A percentile compares a stretch with the other conserved stretches of the same genome.
Conservation (phyloP, 2,113 vertebrate genomes). For the Mirounga angustirostris region DNA sequence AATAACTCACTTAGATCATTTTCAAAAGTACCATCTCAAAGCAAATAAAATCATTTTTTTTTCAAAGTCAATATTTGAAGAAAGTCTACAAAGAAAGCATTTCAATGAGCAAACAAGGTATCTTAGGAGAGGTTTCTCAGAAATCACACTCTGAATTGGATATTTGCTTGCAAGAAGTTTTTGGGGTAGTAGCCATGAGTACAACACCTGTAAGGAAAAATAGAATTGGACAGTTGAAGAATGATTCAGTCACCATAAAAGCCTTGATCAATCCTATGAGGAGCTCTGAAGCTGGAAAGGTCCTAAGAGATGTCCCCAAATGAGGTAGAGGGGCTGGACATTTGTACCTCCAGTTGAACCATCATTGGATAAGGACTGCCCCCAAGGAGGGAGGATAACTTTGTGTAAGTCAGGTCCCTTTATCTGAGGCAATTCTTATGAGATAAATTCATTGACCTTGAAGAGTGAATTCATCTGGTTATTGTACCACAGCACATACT, state of each 20-base stretch:
- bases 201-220: not conserved
- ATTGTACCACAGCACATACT: not conserved
- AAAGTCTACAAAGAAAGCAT: not conserved
- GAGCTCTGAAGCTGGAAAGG: not conserved
- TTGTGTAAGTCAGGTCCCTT: not conserved
- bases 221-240: not conserved
- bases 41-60: conserved; percentile 30
- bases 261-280: accelerated
- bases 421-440: not conserved
- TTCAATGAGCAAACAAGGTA: not conserved
- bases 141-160: not conserved
- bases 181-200: no score
- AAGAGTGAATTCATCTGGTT: not conserved
- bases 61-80: not conserved
- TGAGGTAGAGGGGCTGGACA: not conserved
- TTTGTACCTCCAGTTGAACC: not conserved
- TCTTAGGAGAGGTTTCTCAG: not conserved
- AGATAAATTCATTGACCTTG: not conserved
- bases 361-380: not conserved
- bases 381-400: not conserved
- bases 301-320: not conserved
- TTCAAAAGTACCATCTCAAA: not conserved
- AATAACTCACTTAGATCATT: conserved; percentile 25
- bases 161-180: not conserved
- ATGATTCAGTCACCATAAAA: not conserved